Base-by-base conservation (phyloP, 2,113 vertebrate species). In the Forbesichthys papilliferus region DNA sequence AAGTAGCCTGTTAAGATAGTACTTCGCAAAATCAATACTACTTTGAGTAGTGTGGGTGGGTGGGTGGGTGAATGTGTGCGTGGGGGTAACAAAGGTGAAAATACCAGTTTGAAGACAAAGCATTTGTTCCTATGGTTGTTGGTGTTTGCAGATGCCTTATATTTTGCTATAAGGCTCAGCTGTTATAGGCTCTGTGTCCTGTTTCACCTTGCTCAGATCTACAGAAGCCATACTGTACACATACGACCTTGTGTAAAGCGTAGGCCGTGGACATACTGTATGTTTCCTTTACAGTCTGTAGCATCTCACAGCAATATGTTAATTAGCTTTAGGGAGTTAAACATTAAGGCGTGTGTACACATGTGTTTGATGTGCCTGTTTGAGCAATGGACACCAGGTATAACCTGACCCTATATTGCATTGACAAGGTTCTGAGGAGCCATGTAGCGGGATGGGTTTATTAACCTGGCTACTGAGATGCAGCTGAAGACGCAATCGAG, bases 261-360 rank as follows among this genome's bases (percentile, higher is more conserved):
- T 48, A 62, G 61, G 14, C 33, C 68, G 71, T 3, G 0, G 49
- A 3, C 27, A 16, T 58, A 27, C 27, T 27, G 27, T 27, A 3
- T 18, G 8, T 11, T 48, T n/a, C 54, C 51, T 53, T 9, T 49
- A 48, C 5, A n/a, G 52, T 20, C 8, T 16, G 65, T 64, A 75
- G 59, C 79, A 49, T 66, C 61, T 75, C 61, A 71, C 64, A 42
- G 33, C 18, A 66, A 8, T 80, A 83, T 83, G 47, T 73, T 68
- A 67, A 67, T 77, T 75, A 77, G 58, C 65, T 27, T 55, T 55
- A 67, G 72, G 61, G 48, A 59, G 48, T 6, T 16, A 18, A 49
- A 60, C 36, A 16, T 36, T 42, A 36, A 51, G 27, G 46, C 55
- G 42, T 60, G 67, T 42, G 47, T 62, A 52, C 14, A 18, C 27